Base-by-base conservation (phyloP, 2,113 vertebrate genomes). In the Bubo blakistoni region DNA sequence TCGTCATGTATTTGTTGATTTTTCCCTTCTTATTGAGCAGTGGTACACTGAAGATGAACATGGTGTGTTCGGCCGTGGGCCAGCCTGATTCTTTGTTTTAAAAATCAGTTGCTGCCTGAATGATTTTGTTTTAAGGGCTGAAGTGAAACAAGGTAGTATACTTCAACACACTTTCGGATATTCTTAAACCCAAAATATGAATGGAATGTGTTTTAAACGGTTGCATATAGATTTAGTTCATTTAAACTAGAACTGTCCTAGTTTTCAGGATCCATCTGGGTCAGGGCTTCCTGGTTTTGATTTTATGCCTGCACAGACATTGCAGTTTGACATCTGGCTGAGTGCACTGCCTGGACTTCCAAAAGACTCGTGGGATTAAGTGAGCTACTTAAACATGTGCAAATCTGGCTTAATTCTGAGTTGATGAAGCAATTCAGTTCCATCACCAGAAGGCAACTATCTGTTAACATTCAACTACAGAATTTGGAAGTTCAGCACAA, bases 51-150 rank as follows among this genome's bases (percentile, higher is more conserved):
- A 90, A 74, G 47, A 52, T 55, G 49, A 49, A 20, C 2, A 1
- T 32, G 17, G 4, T 63, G 27, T 59, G 5, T 38, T 72, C 0
- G 0, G 46, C 34, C 4, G 2, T 13, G 8, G 63, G 10, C 38
- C 66, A 16, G 29, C 44, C 58, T 77, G 38, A 46, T 27, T 26
- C 36, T 62, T 44, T 25, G 7, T 59, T 84, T 67, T 78, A 59
- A 84, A 90, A 65, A 73, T 79, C 76, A 73, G 6, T 87, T 84
- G 51, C 89, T 87, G 81, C 55, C 81, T 4, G 13, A 70, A 59
- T 79, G 20, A 20, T 88, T 70, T 54, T 81, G 6, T n/a, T 92
- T 86, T 62, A 87, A 55, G 32, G 30, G 67, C 22, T 52, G 40
- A 84, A 79, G 42, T 71, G 84, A 94, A 93, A 49, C 5, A 4